These are phyloP conservation scores for Exaiptasia diaphana DNA, from an alignment of 64 coral and sea anemone species.

Conservation along the genomic window DNA sequence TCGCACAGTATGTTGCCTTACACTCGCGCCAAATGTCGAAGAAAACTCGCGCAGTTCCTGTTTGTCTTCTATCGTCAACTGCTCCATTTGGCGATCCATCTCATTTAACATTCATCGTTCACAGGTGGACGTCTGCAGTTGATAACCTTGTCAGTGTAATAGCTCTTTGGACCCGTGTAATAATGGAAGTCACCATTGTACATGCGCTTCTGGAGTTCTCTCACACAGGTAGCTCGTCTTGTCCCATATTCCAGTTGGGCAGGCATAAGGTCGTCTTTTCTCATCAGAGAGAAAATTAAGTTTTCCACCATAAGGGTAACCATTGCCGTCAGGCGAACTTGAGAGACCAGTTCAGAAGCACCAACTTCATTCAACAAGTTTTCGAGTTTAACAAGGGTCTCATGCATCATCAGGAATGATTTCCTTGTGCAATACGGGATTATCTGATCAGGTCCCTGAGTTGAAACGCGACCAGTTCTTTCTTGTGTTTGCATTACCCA, in stretches of 20 bases:
- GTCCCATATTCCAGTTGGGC: constrained; percentile 27
- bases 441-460: constrained; percentile 4
- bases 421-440: neutral
- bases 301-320: constrained; percentile 52
- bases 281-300: constrained; percentile 41
- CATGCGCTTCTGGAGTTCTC: constrained; percentile 27
- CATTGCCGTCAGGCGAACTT: constrained; percentile 20
- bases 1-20: constrained; percentile 44
- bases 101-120: neutral
- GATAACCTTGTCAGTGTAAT: constrained; percentile 49
- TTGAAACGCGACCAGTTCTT: too few relatives aligned
- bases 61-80: constrained; percentile 9
- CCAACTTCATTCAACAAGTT: constrained; percentile 19
- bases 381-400: neutral
- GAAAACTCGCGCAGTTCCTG: constrained; percentile 44
- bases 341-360: neutral
- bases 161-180: constrained; percentile 53
- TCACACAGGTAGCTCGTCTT: constrained; percentile 39
- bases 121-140: constrained; percentile 26
- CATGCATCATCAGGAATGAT: constrained; percentile 11
- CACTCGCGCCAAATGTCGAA: constrained; percentile 29
- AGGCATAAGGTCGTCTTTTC: constrained; percentile 30
- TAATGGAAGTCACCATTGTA: constrained; percentile 48
- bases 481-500: too few relatives aligned
- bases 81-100: neutral